These are phyloP conservation scores for Catostomus latipinnis DNA, from an alignment of 2,797 vertebrate genomes.

Conservation along the genomic window DNA sequence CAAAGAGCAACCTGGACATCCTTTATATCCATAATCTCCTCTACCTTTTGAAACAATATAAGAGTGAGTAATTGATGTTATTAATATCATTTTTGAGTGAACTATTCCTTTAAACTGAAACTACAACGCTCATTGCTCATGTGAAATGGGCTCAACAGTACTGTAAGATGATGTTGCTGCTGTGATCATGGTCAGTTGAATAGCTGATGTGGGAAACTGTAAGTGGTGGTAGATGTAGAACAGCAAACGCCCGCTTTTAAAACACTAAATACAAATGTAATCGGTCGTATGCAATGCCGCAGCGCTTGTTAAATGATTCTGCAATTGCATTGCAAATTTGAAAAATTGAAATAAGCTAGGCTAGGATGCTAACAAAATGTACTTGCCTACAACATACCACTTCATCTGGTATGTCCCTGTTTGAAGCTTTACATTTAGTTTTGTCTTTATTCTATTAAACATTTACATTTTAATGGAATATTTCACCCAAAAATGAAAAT, in stretches of 20 bases:
- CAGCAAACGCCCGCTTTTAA: neutral
- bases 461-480: neutral
- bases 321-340: constrained; percentile 17
- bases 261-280: constrained; percentile 1
- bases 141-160: constrained; percentile 18
- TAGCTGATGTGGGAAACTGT: constrained; percentile 8
- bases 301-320: constrained; percentile 1
- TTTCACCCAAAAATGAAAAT: too few relatives aligned
- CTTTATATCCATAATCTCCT: neutral
- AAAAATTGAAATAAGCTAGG: constrained; percentile 15
- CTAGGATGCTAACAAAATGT: neutral
- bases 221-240: neutral
- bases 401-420: neutral
- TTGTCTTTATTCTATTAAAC: neutral
- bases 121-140: constrained; percentile 4
- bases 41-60: neutral
- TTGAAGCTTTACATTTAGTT: neutral
- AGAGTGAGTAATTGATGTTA: neutral
- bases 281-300: constrained; percentile 9
- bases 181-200: constrained; percentile 10
- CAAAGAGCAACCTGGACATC: neutral
- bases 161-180: constrained; percentile 34
- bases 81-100: neutral
- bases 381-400: neutral
- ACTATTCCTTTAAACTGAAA: constrained; percentile 18